Evolutionary conservation across 2,797 vertebrate species (phyloP), one percentile per base, ranked within the genome.

Genomic region (Sebastes vulpes): DNA sequence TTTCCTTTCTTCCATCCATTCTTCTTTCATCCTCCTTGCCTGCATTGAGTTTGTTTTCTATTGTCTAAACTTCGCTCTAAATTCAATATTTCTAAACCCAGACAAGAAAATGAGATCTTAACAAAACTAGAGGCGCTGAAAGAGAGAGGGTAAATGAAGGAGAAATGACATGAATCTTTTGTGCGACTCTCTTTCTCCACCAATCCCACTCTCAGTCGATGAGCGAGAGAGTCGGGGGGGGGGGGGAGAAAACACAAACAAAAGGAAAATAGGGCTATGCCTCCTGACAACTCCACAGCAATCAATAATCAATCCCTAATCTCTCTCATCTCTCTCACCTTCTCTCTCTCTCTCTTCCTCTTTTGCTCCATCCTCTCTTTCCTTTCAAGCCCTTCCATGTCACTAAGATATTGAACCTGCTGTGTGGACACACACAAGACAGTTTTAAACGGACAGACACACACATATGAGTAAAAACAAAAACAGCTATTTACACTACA

Each of bases 291-390:
- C 83, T 84, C 81, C 57, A 59, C 89, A 61, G 25, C n/a, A 9
- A 92, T 94, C 90, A 38, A 95, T 93, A 93, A 94, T 93, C 93
- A 93, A 93, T 95, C 91, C 84, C 77, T 92, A 91, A 89, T 95
- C 92, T 91, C 73, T 70, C 85, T 69, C 83, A 85, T 90, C 87
- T 90, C 74, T 56, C 85, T 84, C 60, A 83, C 83, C 71, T 72
- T 78, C 80, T 81, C 46, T 75, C 63, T 69, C 21, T 70, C 25
- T 70, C 70, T 65, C 64, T 68, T 63, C 60, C 61, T 85, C 54
- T 74, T 74, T 75, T 58, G 46, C 52, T 23, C 68, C 9, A 56
- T 79, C 75, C 72, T 57, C 48, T 71, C 63, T 79, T 87, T 65
- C 73, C 75, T 77, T 77, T 81, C 58, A 69, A 76, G 18, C 46